Conservation (phyloP, 2,113 vertebrate genomes). For the Proteles cristata region DNA sequence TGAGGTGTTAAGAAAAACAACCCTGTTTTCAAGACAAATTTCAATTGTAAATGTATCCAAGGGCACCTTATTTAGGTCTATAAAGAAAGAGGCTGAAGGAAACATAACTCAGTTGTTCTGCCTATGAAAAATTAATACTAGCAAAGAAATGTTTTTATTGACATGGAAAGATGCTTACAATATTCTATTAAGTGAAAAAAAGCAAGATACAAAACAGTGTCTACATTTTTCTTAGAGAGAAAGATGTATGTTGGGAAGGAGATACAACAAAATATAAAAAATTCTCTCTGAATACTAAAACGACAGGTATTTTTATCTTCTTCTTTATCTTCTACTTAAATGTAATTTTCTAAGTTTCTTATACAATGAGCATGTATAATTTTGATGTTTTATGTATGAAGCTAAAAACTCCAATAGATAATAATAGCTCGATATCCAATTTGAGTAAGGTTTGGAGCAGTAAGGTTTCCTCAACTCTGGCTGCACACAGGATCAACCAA, state of each 20-base stretch:
- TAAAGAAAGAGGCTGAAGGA: neutral
- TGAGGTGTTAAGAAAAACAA: slow-evolving; percentile 20
- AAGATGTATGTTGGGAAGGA: neutral
- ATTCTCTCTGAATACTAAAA: slow-evolving; percentile 14
- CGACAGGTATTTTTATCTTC: slow-evolving; percentile 17
- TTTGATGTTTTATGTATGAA: neutral
- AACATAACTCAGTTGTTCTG: neutral
- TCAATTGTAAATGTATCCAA: neutral
- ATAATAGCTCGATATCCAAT: neutral
- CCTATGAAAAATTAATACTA: slow-evolving; percentile 21
- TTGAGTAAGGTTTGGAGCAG: neutral
- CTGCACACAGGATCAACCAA: neutral
- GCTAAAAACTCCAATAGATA: slow-evolving; percentile 1
- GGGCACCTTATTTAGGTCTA: neutral
- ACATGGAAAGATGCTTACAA: slow-evolving; percentile 41
- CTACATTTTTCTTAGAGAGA: slow-evolving; percentile 3
- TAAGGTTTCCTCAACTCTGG: neutral
- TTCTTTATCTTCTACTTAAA: neutral
- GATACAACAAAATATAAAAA: neutral
- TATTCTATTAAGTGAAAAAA: neutral
- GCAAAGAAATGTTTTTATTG: slow-evolving; percentile 46
- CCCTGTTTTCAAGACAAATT: slow-evolving; percentile 51
- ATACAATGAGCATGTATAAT: neutral
- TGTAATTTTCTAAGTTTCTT: neutral
- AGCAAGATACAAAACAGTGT: neutral